These are phyloP conservation scores for Schizopygopsis malacanthus DNA, from an alignment of 2,797 vertebrate genomes.

Conservation along the genomic window DNA sequence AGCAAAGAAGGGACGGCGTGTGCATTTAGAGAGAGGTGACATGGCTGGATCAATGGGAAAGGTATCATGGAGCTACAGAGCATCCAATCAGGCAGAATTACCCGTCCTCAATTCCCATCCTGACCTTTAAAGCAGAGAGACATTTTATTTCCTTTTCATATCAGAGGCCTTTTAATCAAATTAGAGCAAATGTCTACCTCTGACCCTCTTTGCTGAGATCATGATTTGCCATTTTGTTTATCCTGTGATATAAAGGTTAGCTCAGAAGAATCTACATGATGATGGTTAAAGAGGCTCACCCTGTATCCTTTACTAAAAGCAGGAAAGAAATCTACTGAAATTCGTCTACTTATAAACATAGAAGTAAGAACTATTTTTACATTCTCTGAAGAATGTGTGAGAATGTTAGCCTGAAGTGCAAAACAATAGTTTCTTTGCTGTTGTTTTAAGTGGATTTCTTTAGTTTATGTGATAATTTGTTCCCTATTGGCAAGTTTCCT, in stretches of 20 bases:
- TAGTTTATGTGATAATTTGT: background rate
- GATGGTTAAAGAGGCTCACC: constrained; percentile 9
- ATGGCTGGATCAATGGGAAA: constrained; percentile 31
- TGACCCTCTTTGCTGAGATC: constrained; percentile 35
- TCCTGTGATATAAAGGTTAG: constrained; percentile 39
- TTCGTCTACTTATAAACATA: background rate
- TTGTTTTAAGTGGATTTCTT: background rate
- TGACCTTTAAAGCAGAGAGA: constrained; percentile 55
- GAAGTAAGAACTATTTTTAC: background rate
- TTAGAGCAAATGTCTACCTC: constrained; percentile 44
- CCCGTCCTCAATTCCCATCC: constrained; percentile 20
- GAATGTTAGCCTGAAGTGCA: background rate
- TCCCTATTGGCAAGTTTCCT: background rate
- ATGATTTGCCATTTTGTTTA: constrained; percentile 54
- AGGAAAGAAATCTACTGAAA: background rate
- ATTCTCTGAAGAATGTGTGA: background rate
- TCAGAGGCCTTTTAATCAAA: constrained; percentile 56
- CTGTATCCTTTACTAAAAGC: background rate
- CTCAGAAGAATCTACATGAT: too few relatives aligned
- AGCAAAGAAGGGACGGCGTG: constrained; percentile 32
- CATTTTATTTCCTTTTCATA: constrained; percentile 48
- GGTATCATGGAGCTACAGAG: background rate
- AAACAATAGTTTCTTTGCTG: too few relatives aligned
- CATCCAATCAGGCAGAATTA: constrained; percentile 18
- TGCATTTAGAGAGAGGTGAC: constrained; percentile 16